These are phyloP conservation scores for Onychostruthus taczanowskii DNA, from an alignment of 2,113 vertebrate genomes.

Conservation along the genomic window DNA sequence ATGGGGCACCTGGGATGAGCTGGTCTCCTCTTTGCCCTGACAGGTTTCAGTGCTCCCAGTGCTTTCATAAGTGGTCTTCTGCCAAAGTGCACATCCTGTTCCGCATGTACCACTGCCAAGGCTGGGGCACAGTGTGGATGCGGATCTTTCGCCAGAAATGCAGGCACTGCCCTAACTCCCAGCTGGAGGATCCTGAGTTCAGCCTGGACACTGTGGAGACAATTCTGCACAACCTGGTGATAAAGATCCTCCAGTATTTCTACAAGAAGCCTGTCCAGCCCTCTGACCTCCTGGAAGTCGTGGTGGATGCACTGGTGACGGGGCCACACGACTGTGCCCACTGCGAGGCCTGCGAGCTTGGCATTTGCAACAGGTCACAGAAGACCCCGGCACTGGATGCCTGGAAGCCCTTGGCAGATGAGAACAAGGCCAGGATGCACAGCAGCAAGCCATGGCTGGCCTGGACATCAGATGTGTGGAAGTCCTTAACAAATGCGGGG, in stretches of 20 bases:
- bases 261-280: slow-evolving; percentile 45
- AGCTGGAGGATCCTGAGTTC: slow-evolving; percentile 66
- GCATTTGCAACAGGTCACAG: neutral
- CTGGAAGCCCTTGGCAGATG: neutral
- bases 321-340: slow-evolving; percentile 27
- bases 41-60: slow-evolving; percentile 80
- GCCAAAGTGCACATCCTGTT: slow-evolving; percentile 74
- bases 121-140: slow-evolving; percentile 53
- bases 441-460: fast-evolving
- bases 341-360: slow-evolving; percentile 77
- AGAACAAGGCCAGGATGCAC: neutral
- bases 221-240: slow-evolving; percentile 79
- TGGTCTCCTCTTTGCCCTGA: neutral
- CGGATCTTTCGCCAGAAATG: slow-evolving; percentile 74
- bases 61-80: slow-evolving; percentile 74
- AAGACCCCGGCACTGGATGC: fast-evolving
- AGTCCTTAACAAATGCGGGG: neutral
- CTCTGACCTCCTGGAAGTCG: neutral
- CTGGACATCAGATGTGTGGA: neutral
- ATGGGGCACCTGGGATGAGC: neutral
- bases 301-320: neutral
- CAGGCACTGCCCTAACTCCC: slow-evolving; percentile 19
- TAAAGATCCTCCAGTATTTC: slow-evolving; percentile 78
- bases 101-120: slow-evolving; percentile 29
- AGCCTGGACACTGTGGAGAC: slow-evolving; percentile 62